phyloP scores from a whole-genome alignment of 2,797 vertebrate species.

The Enteromius unitaeniatus region DNA sequence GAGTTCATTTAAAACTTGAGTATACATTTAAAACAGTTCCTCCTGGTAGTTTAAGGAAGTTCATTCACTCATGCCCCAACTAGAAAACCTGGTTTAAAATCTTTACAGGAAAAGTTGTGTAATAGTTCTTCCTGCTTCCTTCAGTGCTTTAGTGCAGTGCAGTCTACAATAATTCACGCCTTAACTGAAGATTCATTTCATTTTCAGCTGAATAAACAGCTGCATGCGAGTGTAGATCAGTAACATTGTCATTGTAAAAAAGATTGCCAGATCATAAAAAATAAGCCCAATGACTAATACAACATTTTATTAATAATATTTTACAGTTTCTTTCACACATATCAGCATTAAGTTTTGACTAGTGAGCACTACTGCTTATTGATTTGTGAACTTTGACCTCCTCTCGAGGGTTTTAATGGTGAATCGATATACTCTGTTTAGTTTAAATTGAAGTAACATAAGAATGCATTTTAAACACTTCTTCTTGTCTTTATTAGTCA shows the following conservation, averaged over 20 bases:
- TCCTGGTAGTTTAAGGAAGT: neutral
- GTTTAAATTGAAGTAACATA: neutral
- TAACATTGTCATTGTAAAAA: neutral
- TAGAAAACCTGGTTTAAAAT: conserved; percentile 37
- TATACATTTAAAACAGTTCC: neutral
- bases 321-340: too few species aligned
- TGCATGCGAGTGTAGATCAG: neutral
- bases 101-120: conserved; percentile 25
- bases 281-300: neutral
- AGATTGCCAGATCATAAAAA: neutral
- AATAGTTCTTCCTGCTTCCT: conserved; percentile 21
- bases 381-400: neutral
- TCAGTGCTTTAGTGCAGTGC: neutral
- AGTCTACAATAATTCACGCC: neutral
- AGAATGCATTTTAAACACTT: neutral
- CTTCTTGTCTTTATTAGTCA: neutral
- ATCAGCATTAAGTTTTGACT: neutral
- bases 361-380: neutral
- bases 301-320: neutral
- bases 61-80: neutral
- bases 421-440: neutral
- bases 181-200: neutral
- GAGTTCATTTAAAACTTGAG: neutral
- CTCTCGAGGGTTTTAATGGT: neutral
- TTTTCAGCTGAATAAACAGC: neutral